Evolutionary conservation across 2,888 invertebrate genomes (phyloP), one percentile per base, ranked within the genome.

Genomic region (Dasysyrphus tricinctus): DNA sequence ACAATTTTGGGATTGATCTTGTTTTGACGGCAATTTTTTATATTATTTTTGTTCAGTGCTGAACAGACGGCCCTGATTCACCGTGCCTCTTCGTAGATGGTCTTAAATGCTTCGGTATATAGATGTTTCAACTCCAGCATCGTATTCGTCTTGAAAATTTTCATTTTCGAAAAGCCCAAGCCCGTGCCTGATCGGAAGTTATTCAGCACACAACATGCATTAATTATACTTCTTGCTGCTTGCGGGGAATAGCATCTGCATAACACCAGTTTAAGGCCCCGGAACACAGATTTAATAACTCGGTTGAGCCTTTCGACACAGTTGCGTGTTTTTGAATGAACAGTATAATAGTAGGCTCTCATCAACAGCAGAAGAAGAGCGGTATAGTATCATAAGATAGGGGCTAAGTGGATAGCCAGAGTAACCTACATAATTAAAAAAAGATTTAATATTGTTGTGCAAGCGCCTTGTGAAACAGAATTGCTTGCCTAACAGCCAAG

Each of bases 331-430:
- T 5, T 8, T 9, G 57, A 34, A 16, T 57, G 37, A 11, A 37
- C 1, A 24, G 24, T 2, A 5, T 0, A 3, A 16, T 37, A 37
- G 16, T 12, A 57, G 3, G n/a, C 57, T 16, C 16, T 57, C 57
- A 16, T 37, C 37, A 4, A 9, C 16, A 11, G 12, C 37, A 6
- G 37, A 34, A 5, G 37, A 57, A 37, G 16, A 8, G 9, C 57
- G n/a, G 1, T 57, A 57, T 11, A 3, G 57, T 12, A 37, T 37
- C 57, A 57, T 57, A 0, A 57, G 16, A 2, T 5, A 57, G 11
- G 57, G 57, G 11, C 11, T 34, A 8, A 57, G 37, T 57, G 34
- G 57, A 9, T 57, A 57, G 12, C 34, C 57, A 19, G 57, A 37
- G 16, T 57, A 37, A 57, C 57, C 57, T 57, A 44, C 44, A 9